Percentiles rank a stretch among this genome's conserved stretches.
phyloP scores from a whole-genome alignment of 1,140 invertebrate species.

The Stenopsyche tienmushanensis region DNA sequence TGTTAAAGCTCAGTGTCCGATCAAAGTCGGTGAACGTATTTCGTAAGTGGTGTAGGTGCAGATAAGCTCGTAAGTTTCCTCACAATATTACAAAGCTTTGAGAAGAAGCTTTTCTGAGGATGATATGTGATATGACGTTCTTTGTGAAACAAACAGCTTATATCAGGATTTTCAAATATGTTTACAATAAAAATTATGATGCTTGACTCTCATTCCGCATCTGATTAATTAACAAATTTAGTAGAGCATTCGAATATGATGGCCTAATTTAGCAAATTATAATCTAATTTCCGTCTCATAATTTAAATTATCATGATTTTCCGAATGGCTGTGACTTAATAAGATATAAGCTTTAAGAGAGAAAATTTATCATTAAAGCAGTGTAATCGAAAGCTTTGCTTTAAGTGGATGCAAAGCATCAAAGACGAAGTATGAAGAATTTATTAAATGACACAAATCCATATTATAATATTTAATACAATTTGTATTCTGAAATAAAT shows the following conservation, averaged over 20 bases:
- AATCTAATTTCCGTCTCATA: conserved; percentile 8
- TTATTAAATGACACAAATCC: too few species aligned
- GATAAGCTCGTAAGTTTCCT: conserved; percentile 25
- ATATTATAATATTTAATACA: too few species aligned
- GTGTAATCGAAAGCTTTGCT: too few species aligned
- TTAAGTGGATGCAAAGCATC: too few species aligned
- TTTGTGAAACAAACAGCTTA: not conserved
- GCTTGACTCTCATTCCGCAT: not conserved
- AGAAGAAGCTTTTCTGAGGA: conserved; percentile 20
- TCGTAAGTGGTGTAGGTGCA: not conserved
- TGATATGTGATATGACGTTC: conserved; percentile 25
- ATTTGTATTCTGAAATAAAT: too few species aligned
- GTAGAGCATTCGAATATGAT: not conserved
- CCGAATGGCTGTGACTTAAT: too few species aligned
- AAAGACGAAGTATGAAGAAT: too few species aligned
- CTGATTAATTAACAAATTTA: not conserved
- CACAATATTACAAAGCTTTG: conserved; percentile 15
- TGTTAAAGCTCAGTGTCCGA: not conserved
- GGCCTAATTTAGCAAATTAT: conserved; percentile 2
- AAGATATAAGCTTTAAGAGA: too few species aligned
- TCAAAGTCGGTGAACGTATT: conserved; percentile 5
- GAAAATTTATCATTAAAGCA: too few species aligned
- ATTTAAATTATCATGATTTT: not conserved
- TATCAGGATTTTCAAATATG: not conserved
- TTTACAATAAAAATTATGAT: not conserved